Percentiles rank a stretch among this genome's conserved stretches.
These are phyloP conservation scores for Lucinisca nassula DNA, from an alignment of 2,888 invertebrate species.

Conservation along the genomic window DNA sequence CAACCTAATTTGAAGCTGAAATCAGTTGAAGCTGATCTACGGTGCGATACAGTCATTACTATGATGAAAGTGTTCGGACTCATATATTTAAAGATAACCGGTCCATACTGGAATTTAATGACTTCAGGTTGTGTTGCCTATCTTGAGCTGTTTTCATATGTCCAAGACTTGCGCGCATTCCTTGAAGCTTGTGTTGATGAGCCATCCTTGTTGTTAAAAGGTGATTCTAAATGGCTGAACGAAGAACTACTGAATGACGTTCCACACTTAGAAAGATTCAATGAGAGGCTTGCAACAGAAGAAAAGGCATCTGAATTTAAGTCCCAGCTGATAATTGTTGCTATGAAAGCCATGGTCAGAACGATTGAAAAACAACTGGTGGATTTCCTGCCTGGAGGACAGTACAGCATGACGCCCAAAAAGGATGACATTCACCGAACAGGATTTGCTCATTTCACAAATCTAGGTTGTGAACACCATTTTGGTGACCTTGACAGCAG, in stretches of 20 bases:
- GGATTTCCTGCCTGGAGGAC: slow-evolving; percentile 62
- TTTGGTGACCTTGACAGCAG: slow-evolving; percentile 70
- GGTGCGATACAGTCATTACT: slow-evolving; percentile 1
- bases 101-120: slow-evolving; percentile 38
- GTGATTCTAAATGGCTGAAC: not conserved
- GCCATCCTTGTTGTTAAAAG: not conserved
- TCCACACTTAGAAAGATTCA: not conserved
- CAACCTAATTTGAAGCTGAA: slow-evolving; percentile 45
- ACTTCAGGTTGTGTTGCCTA: slow-evolving; percentile 4
- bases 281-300: not conserved
- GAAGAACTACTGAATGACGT: not conserved
- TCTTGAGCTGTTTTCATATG: slow-evolving; percentile 19
- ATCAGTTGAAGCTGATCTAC: slow-evolving; percentile 43
- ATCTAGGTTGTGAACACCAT: slow-evolving; percentile 70
- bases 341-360: slow-evolving; percentile 29
- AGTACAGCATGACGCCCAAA: slow-evolving; percentile 2
- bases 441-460: slow-evolving; percentile 51
- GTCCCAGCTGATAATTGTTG: not conserved
- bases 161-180: not conserved
- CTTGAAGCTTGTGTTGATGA: not conserved
- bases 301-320: not conserved
- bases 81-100: slow-evolving; percentile 29
- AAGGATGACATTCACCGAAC: slow-evolving; percentile 19
- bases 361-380: slow-evolving; percentile 50
- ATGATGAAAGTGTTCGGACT: slow-evolving; percentile 18